These are phyloP conservation scores for Platynereis dumerilii DNA, from an alignment of 2,888 invertebrate genomes.

Conservation along the genomic window DNA sequence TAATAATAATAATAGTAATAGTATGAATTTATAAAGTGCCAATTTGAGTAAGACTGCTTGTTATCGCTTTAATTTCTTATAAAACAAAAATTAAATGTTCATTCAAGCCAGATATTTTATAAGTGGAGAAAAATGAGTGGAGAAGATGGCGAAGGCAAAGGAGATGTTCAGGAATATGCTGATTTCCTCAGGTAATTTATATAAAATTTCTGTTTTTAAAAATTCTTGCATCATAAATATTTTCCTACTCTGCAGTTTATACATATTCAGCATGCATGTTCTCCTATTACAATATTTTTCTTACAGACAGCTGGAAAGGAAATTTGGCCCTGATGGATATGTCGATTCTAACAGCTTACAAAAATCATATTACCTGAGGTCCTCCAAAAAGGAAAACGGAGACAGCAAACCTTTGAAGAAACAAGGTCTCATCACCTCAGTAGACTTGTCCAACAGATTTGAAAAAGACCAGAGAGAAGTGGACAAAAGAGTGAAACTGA, in stretches of 20 bases:
- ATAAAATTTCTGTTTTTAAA: no score
- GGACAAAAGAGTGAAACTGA: conserved; percentile 54
- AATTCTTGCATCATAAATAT: no score
- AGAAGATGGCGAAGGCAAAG: neutral
- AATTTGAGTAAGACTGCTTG: no score
- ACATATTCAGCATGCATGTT: no score
- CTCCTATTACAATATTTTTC: no score
- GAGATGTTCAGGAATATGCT: conserved; percentile 53
- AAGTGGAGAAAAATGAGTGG: conserved; percentile 1
- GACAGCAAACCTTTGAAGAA: neutral
- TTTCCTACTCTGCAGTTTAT: no score
- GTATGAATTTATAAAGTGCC: no score
- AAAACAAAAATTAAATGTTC: no score
- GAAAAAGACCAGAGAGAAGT: conserved; percentile 53
- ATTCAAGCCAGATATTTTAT: no score
- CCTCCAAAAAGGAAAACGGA: conserved; percentile 1
- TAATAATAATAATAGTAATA: no score
- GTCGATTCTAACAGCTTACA: conserved; percentile 52
- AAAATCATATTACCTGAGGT: conserved; percentile 33
- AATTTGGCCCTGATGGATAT: conserved; percentile 57
- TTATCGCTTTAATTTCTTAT: no score
- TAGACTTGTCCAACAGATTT: conserved; percentile 44
- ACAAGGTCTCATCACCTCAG: conserved; percentile 36
- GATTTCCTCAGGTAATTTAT: conserved; percentile 58
- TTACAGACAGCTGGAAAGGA: conserved; percentile 57